A percentile compares a stretch with the other conserved stretches of the same genome.
Evolutionary conservation across 2,113 vertebrate species (phyloP).

Genomic region (Pseudolaguvia tuberculata): DNA sequence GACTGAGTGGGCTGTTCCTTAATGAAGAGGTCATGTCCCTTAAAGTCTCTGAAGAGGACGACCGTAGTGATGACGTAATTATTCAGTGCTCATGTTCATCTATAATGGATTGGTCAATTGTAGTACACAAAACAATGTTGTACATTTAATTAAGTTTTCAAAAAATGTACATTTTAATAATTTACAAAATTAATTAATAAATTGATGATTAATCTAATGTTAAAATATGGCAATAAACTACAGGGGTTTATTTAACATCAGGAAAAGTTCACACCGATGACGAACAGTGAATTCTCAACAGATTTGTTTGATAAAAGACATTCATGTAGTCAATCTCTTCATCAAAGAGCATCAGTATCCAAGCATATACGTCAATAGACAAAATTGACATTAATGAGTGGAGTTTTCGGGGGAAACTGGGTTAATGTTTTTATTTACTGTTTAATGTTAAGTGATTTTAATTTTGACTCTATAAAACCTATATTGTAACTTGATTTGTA

Average conservation of each 20-base stretch:
- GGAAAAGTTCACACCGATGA: neutral
- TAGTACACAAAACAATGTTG: neutral
- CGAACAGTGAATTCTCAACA: too few species aligned
- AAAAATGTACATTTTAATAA: too few species aligned
- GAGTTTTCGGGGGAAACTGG: too few species aligned
- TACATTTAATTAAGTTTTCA: neutral
- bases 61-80: constrained; percentile 84
- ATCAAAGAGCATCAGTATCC: too few species aligned
- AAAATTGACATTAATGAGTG: too few species aligned
- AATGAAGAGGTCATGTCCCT: constrained; percentile 96
- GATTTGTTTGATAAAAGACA: too few species aligned
- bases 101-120: constrained; percentile 5
- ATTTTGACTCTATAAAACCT: too few species aligned
- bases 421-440: too few species aligned
- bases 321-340: too few species aligned
- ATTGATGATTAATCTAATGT: neutral
- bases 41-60: constrained; percentile 91
- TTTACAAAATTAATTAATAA: neutral
- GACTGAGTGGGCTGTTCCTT: constrained; percentile 93
- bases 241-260: neutral
- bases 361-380: too few species aligned
- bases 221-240: neutral
- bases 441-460: too few species aligned
- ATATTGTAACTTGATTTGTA: too few species aligned
- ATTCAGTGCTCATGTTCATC: constrained; percentile 78